Evolutionary conservation across 2,113 vertebrate genomes (phyloP), one percentile per base, ranked within the genome.

Genomic region (Cryptomyrus ogoouensis): DNA sequence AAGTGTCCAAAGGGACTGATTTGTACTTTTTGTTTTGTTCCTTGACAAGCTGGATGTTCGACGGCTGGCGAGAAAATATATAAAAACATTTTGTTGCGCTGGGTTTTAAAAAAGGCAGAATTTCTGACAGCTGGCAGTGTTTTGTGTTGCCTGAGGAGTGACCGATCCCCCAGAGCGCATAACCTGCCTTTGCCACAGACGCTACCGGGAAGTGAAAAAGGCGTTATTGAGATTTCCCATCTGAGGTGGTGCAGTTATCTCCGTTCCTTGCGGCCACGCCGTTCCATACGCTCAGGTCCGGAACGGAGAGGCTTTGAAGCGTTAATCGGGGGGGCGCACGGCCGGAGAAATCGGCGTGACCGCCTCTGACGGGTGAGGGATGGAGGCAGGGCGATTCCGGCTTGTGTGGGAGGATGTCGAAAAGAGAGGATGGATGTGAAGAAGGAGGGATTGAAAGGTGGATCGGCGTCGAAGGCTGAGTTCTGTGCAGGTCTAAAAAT

Each of bases 291-390:
- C 5, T 19, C 6, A 21, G 46, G 27, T 53, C 27, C 19, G 46
- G 35, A 21, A 49, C 88, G 24, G 88, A 5, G 47, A 46, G 62
- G 47, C 84, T 88, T 88, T n/a, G 87, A 83, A 56, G 90, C 62
- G 21, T 0, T 52, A 53, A 89, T 89, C 46, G 19, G 31, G 66
- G 47, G 44, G 47, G 49, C 35, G 77, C 1, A 12, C 10, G 42
- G 50, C 19, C 9, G n/a, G 35, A 19, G 35, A 3, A 47, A 31
- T 52, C 19, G 50, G 4, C 52, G 53, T 86, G 89, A 62, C 80
- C 17, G 39, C 13, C 19, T 31, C 8, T 17, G 24, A 21, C 17
- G 44, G 66, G n/a, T 1, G 24, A 21, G n/a, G 44, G 66, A 24
- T 7, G 42, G 12, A 19, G 84, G 27, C 85, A 4, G 46, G n/a